Evolutionary conservation across 2,797 vertebrate species (phyloP).

Genomic region (Schizothorax lantsangensis): DNA sequence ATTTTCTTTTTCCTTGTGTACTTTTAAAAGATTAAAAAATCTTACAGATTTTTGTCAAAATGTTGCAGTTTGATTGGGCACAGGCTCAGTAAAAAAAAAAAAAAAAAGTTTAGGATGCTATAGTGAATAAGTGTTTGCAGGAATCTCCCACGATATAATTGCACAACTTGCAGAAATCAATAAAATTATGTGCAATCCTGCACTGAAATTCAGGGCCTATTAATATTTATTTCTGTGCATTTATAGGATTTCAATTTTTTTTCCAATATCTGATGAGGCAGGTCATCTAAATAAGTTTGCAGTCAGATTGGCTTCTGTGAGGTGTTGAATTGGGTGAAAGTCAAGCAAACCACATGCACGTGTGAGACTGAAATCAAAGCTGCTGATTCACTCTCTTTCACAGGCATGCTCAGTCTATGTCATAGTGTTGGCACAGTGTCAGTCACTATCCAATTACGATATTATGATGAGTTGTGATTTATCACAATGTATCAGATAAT

Average conservation of each 20-base stretch:
- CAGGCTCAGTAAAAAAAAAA: not conserved
- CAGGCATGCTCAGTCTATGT: not conserved
- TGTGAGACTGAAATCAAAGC: not conserved
- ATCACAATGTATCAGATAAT: not conserved
- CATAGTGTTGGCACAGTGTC: not conserved
- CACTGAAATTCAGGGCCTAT: not conserved
- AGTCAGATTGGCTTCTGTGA: not conserved
- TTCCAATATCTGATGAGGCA: not conserved
- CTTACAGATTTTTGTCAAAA: not conserved
- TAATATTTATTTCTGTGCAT: not conserved
- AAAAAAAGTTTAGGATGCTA: not conserved
- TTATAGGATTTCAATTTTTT: not conserved
- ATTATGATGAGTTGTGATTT: not conserved
- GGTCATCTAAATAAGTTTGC: not conserved
- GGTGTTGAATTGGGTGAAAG: not conserved
- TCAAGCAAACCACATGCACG: not conserved
- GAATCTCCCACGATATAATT: not conserved
- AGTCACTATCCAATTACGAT: not conserved
- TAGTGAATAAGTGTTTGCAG: not conserved
- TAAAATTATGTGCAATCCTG: not conserved
- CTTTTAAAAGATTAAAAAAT: not conserved
- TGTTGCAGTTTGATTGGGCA: not conserved
- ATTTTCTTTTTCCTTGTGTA: not conserved
- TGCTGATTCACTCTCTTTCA: not conserved
- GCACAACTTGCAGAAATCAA: not conserved